Conservation (phyloP, 2,888 invertebrate species). For the Thymelicus sylvestris region DNA sequence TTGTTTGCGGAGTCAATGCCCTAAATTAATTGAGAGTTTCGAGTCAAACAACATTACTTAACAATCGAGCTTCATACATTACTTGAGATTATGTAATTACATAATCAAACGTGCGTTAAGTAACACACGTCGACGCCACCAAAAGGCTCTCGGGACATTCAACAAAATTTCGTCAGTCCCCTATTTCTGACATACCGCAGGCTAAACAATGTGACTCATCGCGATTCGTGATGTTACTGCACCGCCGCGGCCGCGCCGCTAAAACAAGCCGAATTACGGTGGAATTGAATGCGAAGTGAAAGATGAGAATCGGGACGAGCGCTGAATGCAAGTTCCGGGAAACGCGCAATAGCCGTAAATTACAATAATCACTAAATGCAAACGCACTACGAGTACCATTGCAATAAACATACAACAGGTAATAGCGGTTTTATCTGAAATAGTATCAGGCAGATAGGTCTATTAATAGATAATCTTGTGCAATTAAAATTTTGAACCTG, state of each 20-base stretch:
- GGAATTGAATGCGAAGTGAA: conserved; percentile 56
- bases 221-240: conserved; percentile 54
- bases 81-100: too few relatives aligned
- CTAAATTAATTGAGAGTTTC: too few relatives aligned
- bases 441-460: conserved; percentile 16
- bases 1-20: too few relatives aligned
- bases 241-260: conserved; percentile 47
- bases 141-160: too few relatives aligned
- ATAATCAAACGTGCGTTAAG: too few relatives aligned
- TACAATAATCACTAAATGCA: conserved; percentile 37
- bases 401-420: conserved; percentile 12
- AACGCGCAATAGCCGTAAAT: conserved; percentile 43
- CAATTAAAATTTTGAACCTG: not conserved
- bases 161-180: not conserved
- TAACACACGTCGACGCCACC: too few relatives aligned
- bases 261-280: conserved; percentile 63
- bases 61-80: too few relatives aligned
- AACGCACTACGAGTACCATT: conserved; percentile 15
- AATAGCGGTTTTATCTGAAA: conserved; percentile 25
- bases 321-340: conserved; percentile 64
- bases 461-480: conserved; percentile 6
- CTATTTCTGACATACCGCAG: not conserved
- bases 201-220: conserved; percentile 58
- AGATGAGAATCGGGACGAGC: conserved; percentile 63
- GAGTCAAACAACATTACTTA: too few relatives aligned